A percentile compares a stretch with the other conserved stretches of the same genome.
Conservation (phyloP, 2,113 vertebrate species). For the Onychostruthus taczanowskii region DNA sequence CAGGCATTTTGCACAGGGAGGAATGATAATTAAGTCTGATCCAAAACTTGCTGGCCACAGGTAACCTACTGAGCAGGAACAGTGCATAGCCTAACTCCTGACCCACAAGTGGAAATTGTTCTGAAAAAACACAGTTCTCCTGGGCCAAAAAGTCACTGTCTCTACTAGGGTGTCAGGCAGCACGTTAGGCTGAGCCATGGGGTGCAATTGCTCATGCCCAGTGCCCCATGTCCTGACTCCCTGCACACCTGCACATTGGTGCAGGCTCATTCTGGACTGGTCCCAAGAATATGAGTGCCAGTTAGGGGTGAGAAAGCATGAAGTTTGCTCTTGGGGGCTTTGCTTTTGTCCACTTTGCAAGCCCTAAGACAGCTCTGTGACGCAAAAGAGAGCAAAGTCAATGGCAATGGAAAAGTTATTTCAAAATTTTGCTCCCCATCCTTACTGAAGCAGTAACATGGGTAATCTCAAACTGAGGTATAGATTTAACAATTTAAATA, state of each 20-base stretch:
- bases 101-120: not conserved
- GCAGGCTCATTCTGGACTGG: not conserved
- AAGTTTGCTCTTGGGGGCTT: not conserved
- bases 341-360: accelerated
- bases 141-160: not conserved
- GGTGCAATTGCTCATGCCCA: accelerated
- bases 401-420: not conserved
- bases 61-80: not conserved
- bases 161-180: not conserved
- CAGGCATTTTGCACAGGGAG: not conserved
- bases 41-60: not conserved
- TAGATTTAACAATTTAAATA: not conserved
- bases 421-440: not conserved
- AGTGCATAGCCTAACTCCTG: not conserved
- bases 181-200: not conserved
- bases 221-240: not conserved
- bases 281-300: not conserved
- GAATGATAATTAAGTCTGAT: not conserved
- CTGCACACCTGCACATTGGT: not conserved
- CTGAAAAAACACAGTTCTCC: not conserved
- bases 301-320: not conserved
- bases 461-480: not conserved
- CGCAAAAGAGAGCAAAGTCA: not conserved
- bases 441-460: accelerated
- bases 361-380: accelerated